Percentiles rank a stretch among this genome's conserved stretches.
phyloP scores from a whole-genome alignment of 2,113 vertebrate species.

The Fregetta grallaria region DNA sequence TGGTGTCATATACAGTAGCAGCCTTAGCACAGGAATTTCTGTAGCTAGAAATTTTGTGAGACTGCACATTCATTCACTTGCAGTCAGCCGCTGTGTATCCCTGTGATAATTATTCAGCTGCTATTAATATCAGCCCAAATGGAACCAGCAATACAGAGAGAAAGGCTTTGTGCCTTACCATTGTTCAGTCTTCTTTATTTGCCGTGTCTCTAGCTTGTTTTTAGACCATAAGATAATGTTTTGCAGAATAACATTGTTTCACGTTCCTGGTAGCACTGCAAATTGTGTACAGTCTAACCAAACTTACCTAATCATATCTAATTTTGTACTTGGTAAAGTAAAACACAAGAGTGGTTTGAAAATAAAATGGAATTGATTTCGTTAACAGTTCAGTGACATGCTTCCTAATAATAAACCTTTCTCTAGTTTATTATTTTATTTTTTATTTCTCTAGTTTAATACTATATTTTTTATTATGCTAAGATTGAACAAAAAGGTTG shows the following conservation, averaged over 20 bases:
- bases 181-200: neutral
- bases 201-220: neutral
- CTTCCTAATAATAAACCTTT: conserved; percentile 5
- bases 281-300: neutral
- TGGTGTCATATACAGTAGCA: neutral
- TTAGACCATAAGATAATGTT: neutral
- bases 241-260: neutral
- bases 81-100: neutral
- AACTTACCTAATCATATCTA: conserved; percentile 2
- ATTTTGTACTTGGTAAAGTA: conserved; percentile 25
- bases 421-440: neutral
- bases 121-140: neutral
- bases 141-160: neutral
- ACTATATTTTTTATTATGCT: neutral
- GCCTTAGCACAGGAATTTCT: neutral
- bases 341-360: neutral
- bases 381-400: neutral
- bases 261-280: neutral
- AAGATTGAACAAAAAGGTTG: neutral
- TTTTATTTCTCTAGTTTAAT: no score
- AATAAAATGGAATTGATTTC: neutral
- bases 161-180: neutral
- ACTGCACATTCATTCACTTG: neutral
- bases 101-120: conserved; percentile 3
- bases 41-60: neutral